Evolutionary conservation across 1,140 invertebrate genomes (phyloP), one percentile per base, ranked within the genome.

Genomic region (Capitella teleta): DNA sequence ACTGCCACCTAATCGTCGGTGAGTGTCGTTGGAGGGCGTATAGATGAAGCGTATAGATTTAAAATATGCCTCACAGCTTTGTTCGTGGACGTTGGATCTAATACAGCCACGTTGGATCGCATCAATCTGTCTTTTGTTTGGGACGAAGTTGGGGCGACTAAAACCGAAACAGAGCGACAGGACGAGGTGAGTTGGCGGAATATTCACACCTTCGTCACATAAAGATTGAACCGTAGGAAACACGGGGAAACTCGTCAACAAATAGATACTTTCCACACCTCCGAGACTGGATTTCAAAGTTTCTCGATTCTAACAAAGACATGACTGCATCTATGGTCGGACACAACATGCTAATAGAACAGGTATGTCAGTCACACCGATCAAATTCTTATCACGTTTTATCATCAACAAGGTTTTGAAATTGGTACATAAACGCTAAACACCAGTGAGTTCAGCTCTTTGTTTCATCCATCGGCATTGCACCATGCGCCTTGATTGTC

Each of bases 1-100:
- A 71, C 51, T 69, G 67, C 52, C 60, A 64, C 26, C 58, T 68
- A 8, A 66, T 70, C 44, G 68, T 68, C 21, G 63, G 66, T 70
- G 52, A 53, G 41, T 28, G 28, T 23, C 24, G 32, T 16, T 41
- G 1, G 21, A 24, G n/a, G n/a, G n/a, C n/a, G n/a, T n/a, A n/a
- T n/a, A n/a, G n/a, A n/a, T n/a, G n/a, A n/a, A n/a, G n/a, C n/a
- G n/a, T n/a, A n/a, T n/a, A n/a, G n/a, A n/a, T n/a, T n/a, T n/a
- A n/a, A n/a, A n/a, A n/a, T n/a, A n/a, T n/a, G n/a, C n/a, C n/a
- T n/a, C n/a, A n/a, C n/a, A 70, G 68, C 57, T 23, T 52, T 71
- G 53, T 71, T 68, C 60, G 66, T 71, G 26, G 66, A 71, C 49
- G 62, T 71, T 42, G 62, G 61, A 4, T 59, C 58, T 45, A 69